Percentiles rank a stretch among this genome's conserved stretches.
These are phyloP conservation scores for Macrosteles quadrilineatus DNA, from an alignment of 1,140 invertebrate genomes.

Conservation along the genomic window DNA sequence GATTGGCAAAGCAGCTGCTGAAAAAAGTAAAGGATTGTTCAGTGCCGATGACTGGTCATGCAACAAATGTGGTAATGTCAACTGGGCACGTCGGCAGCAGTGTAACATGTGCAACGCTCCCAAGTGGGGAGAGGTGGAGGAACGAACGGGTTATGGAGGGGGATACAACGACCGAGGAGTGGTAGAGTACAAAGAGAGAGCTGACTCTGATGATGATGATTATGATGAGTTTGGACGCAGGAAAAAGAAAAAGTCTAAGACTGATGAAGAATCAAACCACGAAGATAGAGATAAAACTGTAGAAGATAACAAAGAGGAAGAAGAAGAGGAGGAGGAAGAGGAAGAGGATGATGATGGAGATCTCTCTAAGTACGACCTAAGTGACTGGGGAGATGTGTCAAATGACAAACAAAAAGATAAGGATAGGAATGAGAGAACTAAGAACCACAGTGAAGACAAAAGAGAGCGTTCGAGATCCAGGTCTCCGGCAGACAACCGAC, in stretches of 20 bases:
- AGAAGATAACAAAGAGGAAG: conserved; percentile 45
- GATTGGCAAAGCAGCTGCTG: conserved; percentile 96
- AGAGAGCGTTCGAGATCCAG: conserved; percentile 23
- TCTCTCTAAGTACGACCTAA: conserved; percentile 79
- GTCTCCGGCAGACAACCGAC: conserved; percentile 1
- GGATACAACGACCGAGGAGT: conserved; percentile 92
- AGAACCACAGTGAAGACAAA: conserved; percentile 2
- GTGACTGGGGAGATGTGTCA: conserved; percentile 58
- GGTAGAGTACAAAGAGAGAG: conserved; percentile 88
- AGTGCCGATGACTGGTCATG: conserved; percentile 99
- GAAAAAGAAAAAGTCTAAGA: conserved; percentile 63
- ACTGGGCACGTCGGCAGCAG: conserved; percentile 94
- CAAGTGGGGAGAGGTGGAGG: conserved; percentile 90
- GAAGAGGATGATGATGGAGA: conserved; percentile 64
- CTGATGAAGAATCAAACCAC: conserved; percentile 41
- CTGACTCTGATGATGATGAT: conserved; percentile 87
- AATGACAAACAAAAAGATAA: conserved; percentile 34
- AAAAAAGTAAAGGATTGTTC: conserved; percentile 97
- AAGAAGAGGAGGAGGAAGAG: conserved; percentile 54
- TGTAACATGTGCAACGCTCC: conserved; percentile 99
- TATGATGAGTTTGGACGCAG: conserved; percentile 95
- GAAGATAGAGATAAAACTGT: conserved; percentile 47
- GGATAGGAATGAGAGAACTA: conserved; percentile 26
- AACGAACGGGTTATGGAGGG: conserved; percentile 66
- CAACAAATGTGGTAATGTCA: conserved; percentile 99